Evolutionary conservation across 2,888 invertebrate species (phyloP).

Genomic region (Philonicus albiceps): DNA sequence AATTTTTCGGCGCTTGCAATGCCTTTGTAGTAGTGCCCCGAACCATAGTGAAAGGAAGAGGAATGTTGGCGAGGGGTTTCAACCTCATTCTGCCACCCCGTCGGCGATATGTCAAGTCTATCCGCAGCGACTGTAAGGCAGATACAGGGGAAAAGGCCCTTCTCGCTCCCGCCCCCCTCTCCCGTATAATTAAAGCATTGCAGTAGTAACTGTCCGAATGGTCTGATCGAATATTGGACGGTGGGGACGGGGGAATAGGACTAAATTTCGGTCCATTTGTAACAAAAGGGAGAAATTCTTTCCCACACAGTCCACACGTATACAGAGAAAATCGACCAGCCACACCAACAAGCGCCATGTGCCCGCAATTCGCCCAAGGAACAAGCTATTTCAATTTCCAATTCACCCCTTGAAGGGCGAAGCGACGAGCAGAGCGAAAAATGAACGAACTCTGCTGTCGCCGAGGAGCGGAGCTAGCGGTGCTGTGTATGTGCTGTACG

Average conservation of each 20-base stretch:
- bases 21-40: neutral
- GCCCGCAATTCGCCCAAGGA: constrained; percentile 6
- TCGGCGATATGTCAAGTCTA: neutral
- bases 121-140: neutral
- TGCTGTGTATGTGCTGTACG: neutral
- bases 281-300: constrained; percentile 21
- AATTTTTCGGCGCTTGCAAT: neutral
- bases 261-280: constrained; percentile 30
- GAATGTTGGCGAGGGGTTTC: neutral
- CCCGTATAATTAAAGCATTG: no score
- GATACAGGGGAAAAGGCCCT: neutral
- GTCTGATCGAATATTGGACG: neutral
- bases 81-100: neutral
- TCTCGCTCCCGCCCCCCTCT: neutral
- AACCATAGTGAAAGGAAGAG: neutral
- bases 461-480: neutral
- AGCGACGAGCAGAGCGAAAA: neutral
- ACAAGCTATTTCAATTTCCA: neutral
- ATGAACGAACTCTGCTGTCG: neutral
- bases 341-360: constrained; percentile 15
- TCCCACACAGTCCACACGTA: neutral
- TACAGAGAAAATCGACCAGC: neutral
- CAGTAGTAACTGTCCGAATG: neutral
- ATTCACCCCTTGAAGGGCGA: neutral
- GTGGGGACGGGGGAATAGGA: neutral